Evolutionary conservation across 23 tunicate genomes (phyloP).

Genomic region (Corella eumyota): DNA sequence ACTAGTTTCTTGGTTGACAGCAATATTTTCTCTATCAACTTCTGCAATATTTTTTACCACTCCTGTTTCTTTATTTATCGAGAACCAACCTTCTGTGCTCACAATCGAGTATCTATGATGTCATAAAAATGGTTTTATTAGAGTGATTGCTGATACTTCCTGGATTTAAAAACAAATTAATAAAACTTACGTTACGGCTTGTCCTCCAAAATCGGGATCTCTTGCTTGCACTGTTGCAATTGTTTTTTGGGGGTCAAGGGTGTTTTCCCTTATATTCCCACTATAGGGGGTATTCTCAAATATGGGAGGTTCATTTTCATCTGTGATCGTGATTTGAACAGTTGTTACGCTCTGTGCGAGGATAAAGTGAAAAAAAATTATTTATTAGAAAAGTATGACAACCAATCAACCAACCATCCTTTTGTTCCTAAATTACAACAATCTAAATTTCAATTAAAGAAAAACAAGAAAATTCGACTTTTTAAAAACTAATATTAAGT

Average conservation of each 20-base stretch:
- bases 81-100: conserved; percentile 57
- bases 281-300: conserved; percentile 38
- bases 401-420: neutral
- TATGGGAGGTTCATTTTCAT: conserved; percentile 79
- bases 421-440: too few relatives aligned
- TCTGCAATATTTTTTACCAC: conserved; percentile 8
- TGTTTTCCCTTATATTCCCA: conserved; percentile 24
- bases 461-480: neutral
- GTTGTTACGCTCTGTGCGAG: conserved; percentile 4
- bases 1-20: conserved; percentile 24
- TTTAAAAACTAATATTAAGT: neutral
- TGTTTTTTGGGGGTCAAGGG: neutral
- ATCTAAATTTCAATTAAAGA: too few relatives aligned
- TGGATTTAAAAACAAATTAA: too few relatives aligned
- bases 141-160: neutral
- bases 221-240: conserved; percentile 27
- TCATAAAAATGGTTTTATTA: neutral
- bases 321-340: conserved; percentile 25
- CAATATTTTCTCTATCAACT: conserved; percentile 62
- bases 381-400: neutral
- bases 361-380: neutral
- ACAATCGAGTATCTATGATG: conserved; percentile 22
- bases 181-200: conserved; percentile 38
- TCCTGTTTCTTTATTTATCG: conserved; percentile 21
- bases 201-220: conserved; percentile 74